Evolutionary conservation across 2,113 vertebrate species (phyloP), one percentile per base, ranked within the genome.

Genomic region (Reinhardtius hippoglossoides): DNA sequence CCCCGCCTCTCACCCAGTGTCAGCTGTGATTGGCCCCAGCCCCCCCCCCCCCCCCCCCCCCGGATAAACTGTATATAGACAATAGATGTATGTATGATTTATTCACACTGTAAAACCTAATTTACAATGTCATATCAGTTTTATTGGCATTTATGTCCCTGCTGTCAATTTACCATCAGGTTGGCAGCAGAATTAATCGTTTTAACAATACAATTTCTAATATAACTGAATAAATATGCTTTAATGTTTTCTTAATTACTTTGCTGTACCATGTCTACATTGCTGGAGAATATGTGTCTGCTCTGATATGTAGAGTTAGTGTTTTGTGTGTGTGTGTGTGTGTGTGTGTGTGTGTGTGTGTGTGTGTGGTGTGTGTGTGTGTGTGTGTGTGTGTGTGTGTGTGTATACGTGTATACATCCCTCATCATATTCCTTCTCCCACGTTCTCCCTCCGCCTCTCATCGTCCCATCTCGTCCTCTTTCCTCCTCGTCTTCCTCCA

Each of bases 391-490:
- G 9, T 46, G 1, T 23, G 9, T 27, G 21, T 56, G 5, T 48
- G 9, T 40, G 44, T 14, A n/a, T 68, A 18, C 60, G 23, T 57
- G 9, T 63, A 5, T 20, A 2, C 55, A 15, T 31, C 31, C 31
- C 31, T 31, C 31, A 31, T 81, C 55, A 86, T 81, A 80, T 78
- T 76, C 81, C 57, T 75, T 71, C 55, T 74, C 35, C 58, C 42
- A 18, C 42, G 46, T 70, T 68, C 55, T 48, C 46, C n/a, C 27
- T 80, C 61, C 40, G 40, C 40, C 40, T 42, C 40, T 9, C 60
- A 50, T 57, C 18, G 62, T 78, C 54, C 82, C 63, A 67, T 81
- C 71, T 46, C 50, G 13, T 56, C 18, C 10, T 40, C 56, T 67
- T 62, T 69, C 68, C 50, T 60, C 42, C 71, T 65, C 26, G 71